These are phyloP conservation scores for Fulmarus glacialis DNA, from an alignment of 2,113 vertebrate genomes.

Conservation along the genomic window DNA sequence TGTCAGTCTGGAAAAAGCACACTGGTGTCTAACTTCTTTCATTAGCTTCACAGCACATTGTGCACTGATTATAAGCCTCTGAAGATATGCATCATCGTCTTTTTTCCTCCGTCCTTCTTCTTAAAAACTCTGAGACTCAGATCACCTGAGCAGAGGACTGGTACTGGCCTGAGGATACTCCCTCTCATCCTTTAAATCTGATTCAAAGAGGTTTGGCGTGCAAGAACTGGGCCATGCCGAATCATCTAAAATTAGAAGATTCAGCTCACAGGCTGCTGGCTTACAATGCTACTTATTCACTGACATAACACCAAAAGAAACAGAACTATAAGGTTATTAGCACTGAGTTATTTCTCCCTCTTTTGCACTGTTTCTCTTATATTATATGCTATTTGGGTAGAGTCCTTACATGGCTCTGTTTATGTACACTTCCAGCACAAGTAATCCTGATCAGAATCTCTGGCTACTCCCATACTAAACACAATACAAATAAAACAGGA, in stretches of 20 bases:
- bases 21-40: background rate
- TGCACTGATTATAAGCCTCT: background rate
- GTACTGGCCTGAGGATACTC: background rate
- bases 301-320: background rate
- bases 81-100: background rate
- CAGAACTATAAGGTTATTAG: background rate
- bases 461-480: background rate
- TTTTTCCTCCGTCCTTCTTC: background rate
- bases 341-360: background rate
- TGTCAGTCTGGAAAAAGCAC: background rate
- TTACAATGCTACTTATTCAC: background rate
- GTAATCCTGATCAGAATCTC: background rate
- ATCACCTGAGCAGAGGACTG: background rate
- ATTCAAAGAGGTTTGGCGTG: background rate
- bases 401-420: background rate
- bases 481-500: background rate
- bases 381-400: background rate
- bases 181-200: background rate
- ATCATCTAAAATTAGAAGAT: background rate
- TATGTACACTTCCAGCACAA: background rate
- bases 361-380: background rate
- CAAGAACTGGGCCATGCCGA: background rate
- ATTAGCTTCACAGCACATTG: background rate
- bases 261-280: background rate
- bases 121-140: background rate